These are phyloP conservation scores for Chrysochloris asiatica DNA, from an alignment of 2,113 vertebrate species.

Conservation along the genomic window DNA sequence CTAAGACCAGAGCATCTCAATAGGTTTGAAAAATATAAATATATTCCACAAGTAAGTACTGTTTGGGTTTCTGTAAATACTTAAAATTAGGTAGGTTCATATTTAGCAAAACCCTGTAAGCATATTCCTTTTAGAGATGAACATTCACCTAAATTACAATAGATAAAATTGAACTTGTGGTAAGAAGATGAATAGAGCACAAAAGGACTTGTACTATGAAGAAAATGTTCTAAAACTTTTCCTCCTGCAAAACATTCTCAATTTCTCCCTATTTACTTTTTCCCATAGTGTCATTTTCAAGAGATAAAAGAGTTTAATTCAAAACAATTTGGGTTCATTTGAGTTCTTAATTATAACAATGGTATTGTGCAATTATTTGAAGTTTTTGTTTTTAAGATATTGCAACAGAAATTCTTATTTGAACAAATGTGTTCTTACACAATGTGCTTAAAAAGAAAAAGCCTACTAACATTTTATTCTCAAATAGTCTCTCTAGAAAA, in stretches of 20 bases:
- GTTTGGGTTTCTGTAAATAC: constrained; percentile 14
- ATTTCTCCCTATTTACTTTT: not conserved
- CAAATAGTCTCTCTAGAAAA: constrained; percentile 58
- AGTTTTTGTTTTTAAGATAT: constrained; percentile 61
- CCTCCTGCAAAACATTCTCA: constrained; percentile 11
- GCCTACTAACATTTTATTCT: constrained; percentile 42
- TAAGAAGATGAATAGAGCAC: not conserved
- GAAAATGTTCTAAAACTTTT: constrained; percentile 18
- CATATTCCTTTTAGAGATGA: constrained; percentile 23
- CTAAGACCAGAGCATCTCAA: not conserved
- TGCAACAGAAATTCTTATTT: constrained; percentile 70
- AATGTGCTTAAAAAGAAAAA: constrained; percentile 67
- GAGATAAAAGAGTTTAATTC: constrained; percentile 23
- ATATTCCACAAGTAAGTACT: not conserved
- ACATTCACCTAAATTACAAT: not conserved
- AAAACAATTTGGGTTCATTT: constrained; percentile 54
- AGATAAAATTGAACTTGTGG: constrained; percentile 33
- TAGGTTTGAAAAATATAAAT: not conserved
- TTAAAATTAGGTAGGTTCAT: not conserved
- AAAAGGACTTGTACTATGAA: not conserved
- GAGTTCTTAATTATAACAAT: constrained; percentile 60
- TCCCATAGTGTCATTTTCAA: constrained; percentile 23
- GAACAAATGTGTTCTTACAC: constrained; percentile 72
- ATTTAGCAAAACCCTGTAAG: not conserved
- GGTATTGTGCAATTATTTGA: constrained; percentile 59